A percentile compares a stretch with the other conserved stretches of the same genome.
phyloP scores from a whole-genome alignment of 1,140 invertebrate genomes.

The Leptopilina boulardi region DNA sequence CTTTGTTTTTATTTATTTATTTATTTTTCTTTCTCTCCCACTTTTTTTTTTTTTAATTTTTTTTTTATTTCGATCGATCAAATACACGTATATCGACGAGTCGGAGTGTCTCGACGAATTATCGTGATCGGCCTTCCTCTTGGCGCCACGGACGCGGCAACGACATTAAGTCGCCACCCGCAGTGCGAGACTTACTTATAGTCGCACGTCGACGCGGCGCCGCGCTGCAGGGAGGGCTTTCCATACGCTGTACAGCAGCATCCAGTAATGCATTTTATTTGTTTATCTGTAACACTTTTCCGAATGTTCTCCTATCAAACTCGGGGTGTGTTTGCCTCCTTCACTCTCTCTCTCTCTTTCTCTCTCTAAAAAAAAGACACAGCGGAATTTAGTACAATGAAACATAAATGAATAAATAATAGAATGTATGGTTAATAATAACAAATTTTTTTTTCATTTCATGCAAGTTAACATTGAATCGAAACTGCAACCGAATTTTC shows the following conservation, averaged over 20 bases:
- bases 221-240: constrained; percentile 60
- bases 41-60: neutral
- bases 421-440: too few relatives aligned
- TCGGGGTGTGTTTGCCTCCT: too few relatives aligned
- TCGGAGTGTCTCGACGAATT: constrained; percentile 53
- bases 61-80: constrained; percentile 35
- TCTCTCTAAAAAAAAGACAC: too few relatives aligned
- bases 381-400: too few relatives aligned
- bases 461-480: too few relatives aligned
- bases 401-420: too few relatives aligned
- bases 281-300: neutral
- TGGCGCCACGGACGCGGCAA: constrained; percentile 73
- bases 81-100: constrained; percentile 49
- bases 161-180: constrained; percentile 72
- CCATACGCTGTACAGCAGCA: constrained; percentile 35
- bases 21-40: too few relatives aligned
- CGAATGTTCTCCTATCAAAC: neutral
- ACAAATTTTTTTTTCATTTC: too few relatives aligned
- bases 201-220: constrained; percentile 65
- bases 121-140: constrained; percentile 67
- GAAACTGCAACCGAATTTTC: too few relatives aligned
- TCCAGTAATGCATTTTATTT: constrained; percentile 21
- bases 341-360: too few relatives aligned
- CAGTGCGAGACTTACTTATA: constrained; percentile 73
- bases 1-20: too few relatives aligned